These are phyloP conservation scores for Drosophila barbarae DNA, from an alignment of 2,888 invertebrate genomes.

Conservation along the genomic window DNA sequence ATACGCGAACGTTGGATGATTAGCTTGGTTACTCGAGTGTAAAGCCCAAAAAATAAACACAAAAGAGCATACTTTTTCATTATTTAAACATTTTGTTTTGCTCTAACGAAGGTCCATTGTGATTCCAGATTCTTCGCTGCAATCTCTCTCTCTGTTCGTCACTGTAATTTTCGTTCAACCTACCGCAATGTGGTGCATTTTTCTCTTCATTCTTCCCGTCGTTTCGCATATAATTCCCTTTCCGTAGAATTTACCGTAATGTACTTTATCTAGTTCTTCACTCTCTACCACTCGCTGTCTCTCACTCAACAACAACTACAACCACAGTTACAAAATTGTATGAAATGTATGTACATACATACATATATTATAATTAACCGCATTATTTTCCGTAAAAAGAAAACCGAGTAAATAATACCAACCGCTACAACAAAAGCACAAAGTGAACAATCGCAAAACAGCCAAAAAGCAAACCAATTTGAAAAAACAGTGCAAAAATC, in stretches of 20 bases:
- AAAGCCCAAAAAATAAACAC: background rate
- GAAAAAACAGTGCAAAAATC: conserved; percentile 51
- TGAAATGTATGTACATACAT: background rate
- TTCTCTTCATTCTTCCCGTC: conserved; percentile 10
- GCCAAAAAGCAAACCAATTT: conserved; percentile 49
- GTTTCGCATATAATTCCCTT: conserved; percentile 18
- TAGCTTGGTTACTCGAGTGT: conserved; percentile 4
- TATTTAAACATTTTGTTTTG: conserved; percentile 4
- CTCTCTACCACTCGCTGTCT: conserved; percentile 31
- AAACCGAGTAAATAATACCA: conserved; percentile 48
- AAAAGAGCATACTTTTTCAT: conserved; percentile 1
- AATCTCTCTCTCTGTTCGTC: conserved; percentile 20
- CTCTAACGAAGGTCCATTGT: conserved; percentile 4
- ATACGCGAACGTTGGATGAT: background rate
- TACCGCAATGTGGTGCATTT: conserved; percentile 32
- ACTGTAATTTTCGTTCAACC: conserved; percentile 23
- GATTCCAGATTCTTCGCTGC: conserved; percentile 31
- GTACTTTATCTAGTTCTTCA: conserved; percentile 33
- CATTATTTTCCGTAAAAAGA: conserved; percentile 31
- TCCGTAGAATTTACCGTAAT: conserved; percentile 48
- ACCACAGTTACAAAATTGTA: conserved; percentile 6
- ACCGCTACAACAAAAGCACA: conserved; percentile 38
- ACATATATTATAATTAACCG: conserved; percentile 30
- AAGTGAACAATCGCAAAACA: conserved; percentile 61
- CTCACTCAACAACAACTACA: conserved; percentile 3